Evolutionary conservation across 2,888 invertebrate species (phyloP).

Genomic region (Phlogophora meticulosa): DNA sequence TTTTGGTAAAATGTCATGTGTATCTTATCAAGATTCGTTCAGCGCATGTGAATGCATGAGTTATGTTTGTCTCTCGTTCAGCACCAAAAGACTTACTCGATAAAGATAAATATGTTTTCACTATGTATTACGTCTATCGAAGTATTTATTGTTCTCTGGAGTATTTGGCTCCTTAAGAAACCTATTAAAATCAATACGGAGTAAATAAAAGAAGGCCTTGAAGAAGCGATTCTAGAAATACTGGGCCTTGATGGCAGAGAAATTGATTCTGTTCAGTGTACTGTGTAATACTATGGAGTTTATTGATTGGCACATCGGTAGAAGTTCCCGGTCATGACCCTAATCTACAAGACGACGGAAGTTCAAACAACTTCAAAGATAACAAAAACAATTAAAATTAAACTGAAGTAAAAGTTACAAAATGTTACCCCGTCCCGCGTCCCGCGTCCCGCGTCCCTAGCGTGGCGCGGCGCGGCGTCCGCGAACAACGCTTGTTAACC

Average conservation of each 20-base stretch:
- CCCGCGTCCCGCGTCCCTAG: slow-evolving; percentile 11
- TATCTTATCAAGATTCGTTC: too few species aligned
- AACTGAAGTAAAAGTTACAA: slow-evolving; percentile 29
- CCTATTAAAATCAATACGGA: too few species aligned
- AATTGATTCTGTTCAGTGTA: background rate
- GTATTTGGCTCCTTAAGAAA: too few species aligned
- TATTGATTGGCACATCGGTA: background rate
- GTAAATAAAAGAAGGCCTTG: too few species aligned
- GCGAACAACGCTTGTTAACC: slow-evolving; percentile 56
- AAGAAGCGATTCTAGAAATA: background rate
- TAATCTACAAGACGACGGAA: background rate
- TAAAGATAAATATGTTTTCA: too few species aligned
- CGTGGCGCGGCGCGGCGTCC: slow-evolving; percentile 17
- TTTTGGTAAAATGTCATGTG: too few species aligned
- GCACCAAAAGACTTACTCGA: too few species aligned
- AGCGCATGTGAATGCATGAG: too few species aligned
- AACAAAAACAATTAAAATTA: slow-evolving; percentile 47
- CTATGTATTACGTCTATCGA: too few species aligned
- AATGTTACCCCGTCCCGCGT: slow-evolving; percentile 4
- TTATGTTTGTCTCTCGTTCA: too few species aligned
- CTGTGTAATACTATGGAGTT: background rate
- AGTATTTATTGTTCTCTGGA: too few species aligned
- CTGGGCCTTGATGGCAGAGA: too few species aligned
- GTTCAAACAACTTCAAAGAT: slow-evolving; percentile 1
- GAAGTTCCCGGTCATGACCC: background rate